These are phyloP conservation scores for Eidolon dupreanum DNA, from an alignment of 2,797 vertebrate genomes.

Conservation along the genomic window DNA sequence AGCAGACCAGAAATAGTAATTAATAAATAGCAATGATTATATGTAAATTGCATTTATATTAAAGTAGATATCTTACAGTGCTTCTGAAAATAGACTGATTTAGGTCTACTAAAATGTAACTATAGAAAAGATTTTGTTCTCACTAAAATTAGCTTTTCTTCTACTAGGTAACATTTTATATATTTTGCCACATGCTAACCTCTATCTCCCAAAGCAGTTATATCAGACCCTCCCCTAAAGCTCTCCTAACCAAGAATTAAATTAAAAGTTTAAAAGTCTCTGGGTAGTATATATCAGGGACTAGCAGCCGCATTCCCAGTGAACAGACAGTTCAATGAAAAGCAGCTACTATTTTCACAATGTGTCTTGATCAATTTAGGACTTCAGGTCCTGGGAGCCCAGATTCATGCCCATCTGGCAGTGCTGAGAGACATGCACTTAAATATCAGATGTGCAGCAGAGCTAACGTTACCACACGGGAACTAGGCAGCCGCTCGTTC, in stretches of 20 bases:
- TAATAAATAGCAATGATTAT: conserved; percentile 53
- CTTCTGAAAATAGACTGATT: conserved; percentile 39
- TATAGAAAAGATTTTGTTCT: conserved; percentile 54
- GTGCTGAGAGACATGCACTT: conserved; percentile 68
- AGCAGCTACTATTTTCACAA: conserved; percentile 75
- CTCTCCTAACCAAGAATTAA: conserved; percentile 33
- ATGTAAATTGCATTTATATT: conserved; percentile 53
- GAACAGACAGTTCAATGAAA: conserved; percentile 52
- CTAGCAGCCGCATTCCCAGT: conserved; percentile 26
- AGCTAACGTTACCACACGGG: conserved; percentile 35
- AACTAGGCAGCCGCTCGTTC: conserved; percentile 50
- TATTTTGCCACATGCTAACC: conserved; percentile 61
- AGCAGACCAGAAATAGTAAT: conserved; percentile 60
- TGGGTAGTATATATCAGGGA: conserved; percentile 48
- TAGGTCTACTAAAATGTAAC: conserved; percentile 69
- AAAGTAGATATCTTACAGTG: background rate
- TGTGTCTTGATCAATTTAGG: conserved; percentile 78
- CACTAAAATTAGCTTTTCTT: conserved; percentile 57
- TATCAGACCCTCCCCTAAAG: conserved; percentile 14
- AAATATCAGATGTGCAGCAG: conserved; percentile 65
- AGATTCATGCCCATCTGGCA: conserved; percentile 77
- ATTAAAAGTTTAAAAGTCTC: conserved; percentile 65
- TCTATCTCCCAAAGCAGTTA: conserved; percentile 9
- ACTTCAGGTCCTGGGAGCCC: conserved; percentile 63
- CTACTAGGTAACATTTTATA: conserved; percentile 38